Percentiles rank a stretch among this genome's conserved stretches.
phyloP scores from a whole-genome alignment of 1,140 invertebrate genomes.

The Zaprionus ghesquierei region DNA sequence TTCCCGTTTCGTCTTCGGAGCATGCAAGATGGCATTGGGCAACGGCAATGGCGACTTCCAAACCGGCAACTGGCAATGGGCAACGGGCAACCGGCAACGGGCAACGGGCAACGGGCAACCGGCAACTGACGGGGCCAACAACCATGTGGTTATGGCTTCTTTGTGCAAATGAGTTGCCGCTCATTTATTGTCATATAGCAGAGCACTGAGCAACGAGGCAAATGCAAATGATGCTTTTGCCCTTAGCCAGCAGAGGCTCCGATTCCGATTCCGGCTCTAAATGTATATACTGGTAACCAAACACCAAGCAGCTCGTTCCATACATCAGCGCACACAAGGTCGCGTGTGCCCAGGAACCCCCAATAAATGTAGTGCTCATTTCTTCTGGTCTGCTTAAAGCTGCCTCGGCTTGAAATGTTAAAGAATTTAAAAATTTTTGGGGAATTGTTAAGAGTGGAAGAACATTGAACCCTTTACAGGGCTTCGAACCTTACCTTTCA shows the following conservation, averaged over 20 bases:
- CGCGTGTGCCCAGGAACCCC: background rate
- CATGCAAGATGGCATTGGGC: slow-evolving; percentile 38
- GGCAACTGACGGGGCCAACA: slow-evolving; percentile 13
- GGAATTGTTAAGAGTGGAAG: background rate
- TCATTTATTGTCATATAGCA: slow-evolving; percentile 67
- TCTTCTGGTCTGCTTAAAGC: background rate
- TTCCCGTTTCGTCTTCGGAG: background rate
- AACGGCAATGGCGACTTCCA: background rate
- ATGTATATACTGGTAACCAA: slow-evolving; percentile 4
- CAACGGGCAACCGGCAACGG: too few relatives aligned
- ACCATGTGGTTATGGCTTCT: slow-evolving; percentile 72
- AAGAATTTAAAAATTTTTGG: background rate
- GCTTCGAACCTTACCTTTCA: too few relatives aligned
- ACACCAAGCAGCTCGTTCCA: slow-evolving; percentile 2
- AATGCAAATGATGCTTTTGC: slow-evolving; percentile 70
- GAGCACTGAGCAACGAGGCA: slow-evolving; percentile 19
- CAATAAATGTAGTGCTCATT: background rate
- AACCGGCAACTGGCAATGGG: background rate
- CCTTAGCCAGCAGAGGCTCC: slow-evolving; percentile 22
- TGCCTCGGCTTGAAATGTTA: background rate
- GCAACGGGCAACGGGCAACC: too few relatives aligned
- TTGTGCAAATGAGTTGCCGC: slow-evolving; percentile 76
- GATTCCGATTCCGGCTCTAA: background rate
- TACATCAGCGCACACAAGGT: slow-evolving; percentile 8
- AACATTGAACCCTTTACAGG: too few relatives aligned